Evolutionary conservation across 2,113 vertebrate species (phyloP), one percentile per base, ranked within the genome.

Genomic region (Ictalurus punctatus): DNA sequence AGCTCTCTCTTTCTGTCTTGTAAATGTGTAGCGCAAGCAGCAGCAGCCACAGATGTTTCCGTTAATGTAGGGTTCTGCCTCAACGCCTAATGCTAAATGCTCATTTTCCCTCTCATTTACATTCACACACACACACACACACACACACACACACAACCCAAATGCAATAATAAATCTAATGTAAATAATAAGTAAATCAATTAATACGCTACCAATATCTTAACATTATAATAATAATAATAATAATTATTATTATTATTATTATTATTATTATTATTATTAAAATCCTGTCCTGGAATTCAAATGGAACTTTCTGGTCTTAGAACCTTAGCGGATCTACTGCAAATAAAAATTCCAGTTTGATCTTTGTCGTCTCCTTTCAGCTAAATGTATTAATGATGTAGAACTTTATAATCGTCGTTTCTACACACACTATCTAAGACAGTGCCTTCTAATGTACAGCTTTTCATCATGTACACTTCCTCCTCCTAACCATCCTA

Each of bases 21-120:
- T 25, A 78, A 78, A 48, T 78, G 48, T 80, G 78, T 80, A 19
- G 48, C 30, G 78, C 78, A 78, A 78, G 40, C 78, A 80, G 25
- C 44, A 81, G n/a, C 56, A 61, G 80, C 80, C 80, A 59, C 80
- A 61, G 80, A 82, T 82, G 80, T 82, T 82, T 59, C 30, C 12
- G 17, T 59, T 59, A 59, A 59, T 30, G 12, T 82, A 82, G 9
- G 80, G 56, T 59, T 82, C 56, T 82, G 80, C 54, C 54, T 37
- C 7, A 34, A 34, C 34, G 79, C 79, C n/a, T 81, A 58, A 30
- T 58, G n/a, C 16, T 58, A 58, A 81, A 81, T 56, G n/a, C 52
- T 81, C 25, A 59, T 59, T 82, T 82, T 82, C 54, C 30, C n/a
- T 34, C 52, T 58, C 8, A 58, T 58, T 81, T 58, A 58, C 54